A percentile compares a stretch with the other conserved stretches of the same genome.
phyloP scores from a whole-genome alignment of 2,113 vertebrate genomes.

The Caretta caretta region DNA sequence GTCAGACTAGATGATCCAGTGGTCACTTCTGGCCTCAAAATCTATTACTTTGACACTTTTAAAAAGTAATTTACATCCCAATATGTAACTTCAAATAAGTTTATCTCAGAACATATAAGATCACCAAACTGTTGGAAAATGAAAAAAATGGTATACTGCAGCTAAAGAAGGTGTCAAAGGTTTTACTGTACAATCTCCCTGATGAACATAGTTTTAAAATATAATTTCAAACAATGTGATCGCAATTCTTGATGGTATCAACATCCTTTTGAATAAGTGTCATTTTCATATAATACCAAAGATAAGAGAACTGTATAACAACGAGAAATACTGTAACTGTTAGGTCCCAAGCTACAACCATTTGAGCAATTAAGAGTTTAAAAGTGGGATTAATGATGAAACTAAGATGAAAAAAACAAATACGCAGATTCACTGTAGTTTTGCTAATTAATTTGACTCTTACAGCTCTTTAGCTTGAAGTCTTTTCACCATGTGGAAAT shows the following conservation, averaged over 20 bases:
- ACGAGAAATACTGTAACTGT: neutral
- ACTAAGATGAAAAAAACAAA: neutral
- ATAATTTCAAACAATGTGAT: too few relatives aligned
- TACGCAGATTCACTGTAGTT: neutral
- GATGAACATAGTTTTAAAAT: too few relatives aligned
- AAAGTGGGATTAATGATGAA: fast-evolving
- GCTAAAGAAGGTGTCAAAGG: too few relatives aligned
- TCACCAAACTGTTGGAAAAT: too few relatives aligned
- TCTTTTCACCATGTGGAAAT: fast-evolving
- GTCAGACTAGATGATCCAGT: too few relatives aligned
- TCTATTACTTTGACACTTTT: too few relatives aligned
- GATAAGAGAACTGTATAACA: neutral
- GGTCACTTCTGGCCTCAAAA: too few relatives aligned
- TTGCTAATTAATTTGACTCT: neutral
- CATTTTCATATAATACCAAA: neutral
- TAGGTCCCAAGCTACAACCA: neutral
- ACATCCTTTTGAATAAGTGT: neutral
- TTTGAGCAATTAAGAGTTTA: neutral
- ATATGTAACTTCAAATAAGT: too few relatives aligned
- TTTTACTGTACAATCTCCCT: too few relatives aligned
- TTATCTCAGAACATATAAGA: too few relatives aligned
- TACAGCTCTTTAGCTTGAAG: fast-evolving
- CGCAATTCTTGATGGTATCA: neutral
- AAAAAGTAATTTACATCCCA: too few relatives aligned
- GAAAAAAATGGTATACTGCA: too few relatives aligned